A percentile compares a stretch with the other conserved stretches of the same genome.
Evolutionary conservation across 2,113 vertebrate genomes (phyloP).

Genomic region (Osmerus eperlanus): DNA sequence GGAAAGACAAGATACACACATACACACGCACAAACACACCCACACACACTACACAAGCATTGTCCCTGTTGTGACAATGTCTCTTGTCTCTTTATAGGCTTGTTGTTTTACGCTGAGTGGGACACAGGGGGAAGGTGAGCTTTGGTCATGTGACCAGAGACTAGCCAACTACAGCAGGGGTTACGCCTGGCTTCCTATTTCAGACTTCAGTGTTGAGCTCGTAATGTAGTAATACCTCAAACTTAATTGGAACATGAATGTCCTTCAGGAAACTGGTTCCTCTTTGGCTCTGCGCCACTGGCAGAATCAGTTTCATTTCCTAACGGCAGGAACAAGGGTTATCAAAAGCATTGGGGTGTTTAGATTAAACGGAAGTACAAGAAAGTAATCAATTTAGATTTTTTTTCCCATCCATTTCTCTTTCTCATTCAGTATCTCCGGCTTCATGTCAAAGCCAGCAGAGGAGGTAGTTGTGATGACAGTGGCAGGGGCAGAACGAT

Average conservation of each 20-base stretch:
- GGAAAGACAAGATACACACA: too few species aligned
- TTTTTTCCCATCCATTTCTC: constrained; percentile 7
- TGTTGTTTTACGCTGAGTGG: neutral
- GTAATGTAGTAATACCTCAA: constrained; percentile 34
- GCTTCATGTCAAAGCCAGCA: too few species aligned
- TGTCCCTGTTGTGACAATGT: constrained; percentile 1
- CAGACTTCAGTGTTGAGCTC: constrained; percentile 15
- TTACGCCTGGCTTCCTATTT: neutral
- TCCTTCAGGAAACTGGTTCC: constrained; percentile 51
- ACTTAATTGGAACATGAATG: constrained; percentile 50
- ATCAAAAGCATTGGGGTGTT: constrained; percentile 49
- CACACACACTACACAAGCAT: constrained; percentile 9
- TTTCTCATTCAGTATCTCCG: neutral
- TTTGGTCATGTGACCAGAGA: neutral
- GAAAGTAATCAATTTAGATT: constrained; percentile 50
- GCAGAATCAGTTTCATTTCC: constrained; percentile 55
- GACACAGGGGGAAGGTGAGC: neutral
- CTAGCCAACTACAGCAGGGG: neutral
- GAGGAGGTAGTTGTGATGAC: neutral
- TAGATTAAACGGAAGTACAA: constrained; percentile 57
- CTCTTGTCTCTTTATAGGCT: constrained; percentile 24
- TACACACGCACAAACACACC: too few species aligned
- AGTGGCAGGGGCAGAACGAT: constrained; percentile 23
- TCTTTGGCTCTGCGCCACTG: constrained; percentile 29
- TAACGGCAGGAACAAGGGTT: constrained; percentile 55